Base-by-base conservation (phyloP, 2,888 invertebrate species). In the Archips xylosteana region DNA sequence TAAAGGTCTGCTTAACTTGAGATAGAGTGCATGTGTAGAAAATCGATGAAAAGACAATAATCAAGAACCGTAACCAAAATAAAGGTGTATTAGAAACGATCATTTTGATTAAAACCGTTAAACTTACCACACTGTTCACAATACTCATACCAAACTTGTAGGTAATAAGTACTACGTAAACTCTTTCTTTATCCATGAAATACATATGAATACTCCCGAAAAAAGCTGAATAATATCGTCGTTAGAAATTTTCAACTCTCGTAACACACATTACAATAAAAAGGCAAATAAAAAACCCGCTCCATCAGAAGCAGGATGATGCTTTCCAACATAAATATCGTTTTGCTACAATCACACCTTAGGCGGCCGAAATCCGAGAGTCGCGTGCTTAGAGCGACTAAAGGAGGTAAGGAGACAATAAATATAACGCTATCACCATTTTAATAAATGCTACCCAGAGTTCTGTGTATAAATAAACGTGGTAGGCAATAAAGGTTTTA, bases 391-490 rank as follows among this genome's bases (percentile, higher is more conserved):
- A 83, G 72, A 83, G 63, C 75, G 77, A 83, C 84, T 65, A 36
- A 65, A 9, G n/a, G 60, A 80, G 87, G 87, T 87, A 86, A 82
- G 79, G 83, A 87, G 88, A 92, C 91, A 90, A 93, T 93, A 93
- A 93, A 93, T 92, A 92, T 88, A 79, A 85, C 87, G 90, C 92
- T 92, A 93, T 93, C 92, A 88, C 92, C 86, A 90, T 92, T 92
- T 91, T 92, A 92, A 92, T 92, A 92, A 92, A 93, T 91, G 90
- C 88, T 85, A 87, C 81, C 82, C 87, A 87, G 88, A 89, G 87
- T 89, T 87, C 82, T 84, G 84, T 83, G 87, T 88, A 89, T 90
- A 91, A 90, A 91, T 87, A 91, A 89, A 85, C 85, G 78, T 78
- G 80, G 82, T 77, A 80, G 83, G 88, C 83, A 88, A 91, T 89